Evolutionary conservation across 2,888 invertebrate genomes (phyloP), one percentile per base, ranked within the genome.

Genomic region (Hypselothyrea guttata): DNA sequence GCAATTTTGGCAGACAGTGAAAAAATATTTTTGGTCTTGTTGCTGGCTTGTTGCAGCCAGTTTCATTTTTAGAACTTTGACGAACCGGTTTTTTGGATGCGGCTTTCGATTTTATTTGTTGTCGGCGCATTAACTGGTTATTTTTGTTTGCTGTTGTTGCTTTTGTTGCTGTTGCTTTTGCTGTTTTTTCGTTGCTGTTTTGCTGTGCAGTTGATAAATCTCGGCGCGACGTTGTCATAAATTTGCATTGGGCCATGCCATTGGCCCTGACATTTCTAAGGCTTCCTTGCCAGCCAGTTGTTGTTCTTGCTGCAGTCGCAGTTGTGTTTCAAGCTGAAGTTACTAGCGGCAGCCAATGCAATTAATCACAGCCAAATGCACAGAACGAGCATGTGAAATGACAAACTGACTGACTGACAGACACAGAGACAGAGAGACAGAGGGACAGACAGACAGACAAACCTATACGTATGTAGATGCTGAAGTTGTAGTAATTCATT

Each of bases 101-200:
- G 75, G 78, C 79, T 85, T 86, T 76, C 75, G 77, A 84, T 84
- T 86, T 86, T 83, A 77, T 84, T 86, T 83, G 84, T 86, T 77
- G 66, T 64, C 59, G 70, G 61, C 76, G 65, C 75, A 81, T 83
- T 85, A 84, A 78, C 78, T 78, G 83, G 64, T 77, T 69, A 69
- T 69, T 66, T 71, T 61, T 52, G 60, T 71, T 65, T 57, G 63
- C 51, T 68, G 56, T 54, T 62, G 49, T 45, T 51, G 52, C 34
- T 47, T 62, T 68, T 73, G 47, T 47, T 71, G 18, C 40, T 55
- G 51, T 62, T 74, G 47, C 51, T 44, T 42, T 15, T 57, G 46
- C 31, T 35, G 44, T 31, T 44, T 47, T 63, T 45, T 34, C 46
- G 62, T 47, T 60, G 44, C 27, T 47, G 48, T 56, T 51, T 56